These are phyloP conservation scores for Anseranas semipalmata DNA, from an alignment of 2,113 vertebrate genomes.

Conservation along the genomic window DNA sequence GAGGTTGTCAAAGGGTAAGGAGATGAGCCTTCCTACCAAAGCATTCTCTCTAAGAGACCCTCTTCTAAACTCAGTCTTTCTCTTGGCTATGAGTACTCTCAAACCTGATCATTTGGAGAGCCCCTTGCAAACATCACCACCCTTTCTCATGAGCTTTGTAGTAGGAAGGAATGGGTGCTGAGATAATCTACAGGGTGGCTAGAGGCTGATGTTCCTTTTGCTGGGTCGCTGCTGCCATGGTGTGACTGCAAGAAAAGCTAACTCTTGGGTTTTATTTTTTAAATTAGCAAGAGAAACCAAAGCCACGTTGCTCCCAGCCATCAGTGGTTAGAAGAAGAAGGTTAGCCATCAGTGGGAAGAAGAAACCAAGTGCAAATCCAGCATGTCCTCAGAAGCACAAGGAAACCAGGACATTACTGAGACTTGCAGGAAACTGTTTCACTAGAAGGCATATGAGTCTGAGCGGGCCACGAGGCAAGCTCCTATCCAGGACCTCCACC, in stretches of 20 bases:
- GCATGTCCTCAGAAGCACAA: background rate
- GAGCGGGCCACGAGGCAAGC: background rate
- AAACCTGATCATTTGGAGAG: background rate
- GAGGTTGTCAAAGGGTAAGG: rapidly evolving
- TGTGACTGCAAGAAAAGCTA: background rate
- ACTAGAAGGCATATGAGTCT: rapidly evolving
- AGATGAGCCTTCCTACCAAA: background rate
- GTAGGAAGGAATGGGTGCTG: background rate
- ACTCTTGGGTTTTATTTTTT: background rate
- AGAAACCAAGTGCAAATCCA: background rate
- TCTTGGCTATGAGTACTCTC: background rate
- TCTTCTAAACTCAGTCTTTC: background rate
- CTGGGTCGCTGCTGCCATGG: background rate
- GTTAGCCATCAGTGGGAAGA: background rate
- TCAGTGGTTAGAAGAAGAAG: no score
- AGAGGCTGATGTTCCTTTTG: background rate
- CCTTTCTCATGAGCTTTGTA: background rate
- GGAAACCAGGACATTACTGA: background rate
- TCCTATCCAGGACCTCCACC: background rate
- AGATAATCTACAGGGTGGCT: background rate
- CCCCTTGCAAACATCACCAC: background rate
- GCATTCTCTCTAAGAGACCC: background rate
- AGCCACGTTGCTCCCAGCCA: background rate
- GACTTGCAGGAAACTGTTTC: background rate
- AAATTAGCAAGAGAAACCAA: slow-evolving; percentile 9